Evolutionary conservation across 2,888 invertebrate genomes (phyloP).

Genomic region (Tanaodytes sp.): DNA sequence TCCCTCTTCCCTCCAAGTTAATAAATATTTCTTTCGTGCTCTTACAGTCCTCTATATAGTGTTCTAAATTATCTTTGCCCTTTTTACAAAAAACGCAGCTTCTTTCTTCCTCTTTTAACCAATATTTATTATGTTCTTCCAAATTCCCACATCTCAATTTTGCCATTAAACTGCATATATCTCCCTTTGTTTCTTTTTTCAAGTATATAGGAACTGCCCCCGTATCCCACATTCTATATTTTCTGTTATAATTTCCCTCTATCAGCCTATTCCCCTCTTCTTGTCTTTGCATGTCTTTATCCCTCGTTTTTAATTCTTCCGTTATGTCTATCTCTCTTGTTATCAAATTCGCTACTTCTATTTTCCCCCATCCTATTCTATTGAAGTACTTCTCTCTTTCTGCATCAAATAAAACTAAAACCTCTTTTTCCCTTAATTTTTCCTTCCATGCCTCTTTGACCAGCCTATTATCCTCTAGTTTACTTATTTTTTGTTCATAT

Average conservation of each 20-base stretch:
- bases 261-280: not conserved
- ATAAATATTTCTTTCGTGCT: not conserved
- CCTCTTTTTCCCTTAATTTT: not conserved
- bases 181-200: not conserved
- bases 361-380: not conserved
- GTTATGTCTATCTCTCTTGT: not conserved
- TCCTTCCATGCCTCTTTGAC: not conserved
- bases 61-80: not conserved
- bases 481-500: not conserved
- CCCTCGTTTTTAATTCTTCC: not conserved
- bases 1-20: not conserved
- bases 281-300: not conserved
- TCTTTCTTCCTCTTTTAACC: not conserved
- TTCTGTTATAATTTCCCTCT: not conserved
- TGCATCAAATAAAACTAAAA: not conserved
- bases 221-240: not conserved
- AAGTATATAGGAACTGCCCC: conserved; percentile 9
- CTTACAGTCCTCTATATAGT: not conserved
- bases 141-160: conserved; percentile 4
- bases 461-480: not conserved
- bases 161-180: conserved; percentile 1
- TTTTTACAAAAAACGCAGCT: not conserved
- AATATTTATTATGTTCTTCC: conserved; percentile 13
- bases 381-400: conserved; percentile 3
- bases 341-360: not conserved